These are phyloP conservation scores for Ellobius talpinus DNA, from an alignment of 2,113 vertebrate species.

Conservation along the genomic window DNA sequence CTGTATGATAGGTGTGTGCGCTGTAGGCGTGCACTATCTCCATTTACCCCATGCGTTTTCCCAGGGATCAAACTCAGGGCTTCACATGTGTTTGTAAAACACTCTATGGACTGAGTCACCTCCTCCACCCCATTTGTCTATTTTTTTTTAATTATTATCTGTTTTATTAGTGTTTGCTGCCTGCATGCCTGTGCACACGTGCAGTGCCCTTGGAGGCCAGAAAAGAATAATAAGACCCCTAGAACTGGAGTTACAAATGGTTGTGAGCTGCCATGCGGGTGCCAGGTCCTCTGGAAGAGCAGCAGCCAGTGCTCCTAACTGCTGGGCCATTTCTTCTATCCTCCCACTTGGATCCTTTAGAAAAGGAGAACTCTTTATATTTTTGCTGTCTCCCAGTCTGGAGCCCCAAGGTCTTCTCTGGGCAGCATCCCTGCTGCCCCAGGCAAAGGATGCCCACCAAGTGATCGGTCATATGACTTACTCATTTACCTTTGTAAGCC, in stretches of 20 bases:
- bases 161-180: not conserved
- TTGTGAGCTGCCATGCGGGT: not conserved
- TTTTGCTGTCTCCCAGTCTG: not conserved
- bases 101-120: not conserved
- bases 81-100: not conserved
- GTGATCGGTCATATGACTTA: rapidly evolving
- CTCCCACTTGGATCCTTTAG: not conserved
- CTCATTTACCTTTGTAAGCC: not conserved
- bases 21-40: no score
- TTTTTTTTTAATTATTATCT: not conserved
- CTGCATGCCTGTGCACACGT: no score
- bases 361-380: not conserved
- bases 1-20: no score
- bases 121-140: not conserved
- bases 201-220: not conserved
- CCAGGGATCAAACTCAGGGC: not conserved
- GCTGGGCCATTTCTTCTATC: not conserved
- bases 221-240: no score
- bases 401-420: not conserved
- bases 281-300: not conserved
- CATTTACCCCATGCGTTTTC: not conserved
- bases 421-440: no score
- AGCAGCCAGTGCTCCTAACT: not conserved
- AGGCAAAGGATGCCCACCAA: not conserved
- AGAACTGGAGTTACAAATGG: not conserved